These are phyloP conservation scores for Sipunculus nudus DNA, from an alignment of 2,888 invertebrate species.

Conservation along the genomic window DNA sequence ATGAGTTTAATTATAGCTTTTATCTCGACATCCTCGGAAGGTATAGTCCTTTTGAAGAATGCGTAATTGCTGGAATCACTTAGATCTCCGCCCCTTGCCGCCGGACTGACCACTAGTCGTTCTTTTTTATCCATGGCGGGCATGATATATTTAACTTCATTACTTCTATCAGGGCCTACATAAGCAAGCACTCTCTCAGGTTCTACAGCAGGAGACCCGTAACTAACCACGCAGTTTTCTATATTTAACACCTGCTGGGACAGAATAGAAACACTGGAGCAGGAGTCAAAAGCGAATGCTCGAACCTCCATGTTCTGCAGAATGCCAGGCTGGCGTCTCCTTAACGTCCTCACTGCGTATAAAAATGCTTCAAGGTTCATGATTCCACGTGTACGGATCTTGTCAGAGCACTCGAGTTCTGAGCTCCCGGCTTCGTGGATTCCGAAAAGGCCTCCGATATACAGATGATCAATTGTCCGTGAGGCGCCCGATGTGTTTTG, in stretches of 20 bases:
- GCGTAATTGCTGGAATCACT: constrained; percentile 43
- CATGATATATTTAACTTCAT: constrained; percentile 43
- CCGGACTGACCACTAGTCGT: constrained; percentile 68
- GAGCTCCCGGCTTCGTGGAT: constrained; percentile 43
- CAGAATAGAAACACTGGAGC: constrained; percentile 42
- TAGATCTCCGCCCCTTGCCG: constrained; percentile 44
- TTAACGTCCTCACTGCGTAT: constrained; percentile 57
- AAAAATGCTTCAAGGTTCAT: constrained; percentile 64
- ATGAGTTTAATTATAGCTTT: constrained; percentile 59
- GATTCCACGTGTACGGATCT: constrained; percentile 47
- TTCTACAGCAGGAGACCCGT: constrained; percentile 37
- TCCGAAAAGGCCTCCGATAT: constrained; percentile 55
- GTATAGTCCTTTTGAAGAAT: constrained; percentile 53
- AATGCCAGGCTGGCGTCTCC: constrained; percentile 5
- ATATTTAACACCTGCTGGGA: constrained; percentile 51
- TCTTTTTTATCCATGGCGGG: constrained; percentile 69
- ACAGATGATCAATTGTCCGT: too few relatives aligned
- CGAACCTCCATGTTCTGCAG: constrained; percentile 42
- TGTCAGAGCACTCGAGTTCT: constrained; percentile 46
- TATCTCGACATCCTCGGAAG: constrained; percentile 47
- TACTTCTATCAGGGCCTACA: constrained; percentile 52
- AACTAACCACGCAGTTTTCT: constrained; percentile 47
- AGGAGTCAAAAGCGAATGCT: constrained; percentile 56
- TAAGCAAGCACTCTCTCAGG: constrained; percentile 50
- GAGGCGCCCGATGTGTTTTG: too few relatives aligned